Conservation (phyloP, 2,797 vertebrate species). For the Sphenodon punctatus region DNA sequence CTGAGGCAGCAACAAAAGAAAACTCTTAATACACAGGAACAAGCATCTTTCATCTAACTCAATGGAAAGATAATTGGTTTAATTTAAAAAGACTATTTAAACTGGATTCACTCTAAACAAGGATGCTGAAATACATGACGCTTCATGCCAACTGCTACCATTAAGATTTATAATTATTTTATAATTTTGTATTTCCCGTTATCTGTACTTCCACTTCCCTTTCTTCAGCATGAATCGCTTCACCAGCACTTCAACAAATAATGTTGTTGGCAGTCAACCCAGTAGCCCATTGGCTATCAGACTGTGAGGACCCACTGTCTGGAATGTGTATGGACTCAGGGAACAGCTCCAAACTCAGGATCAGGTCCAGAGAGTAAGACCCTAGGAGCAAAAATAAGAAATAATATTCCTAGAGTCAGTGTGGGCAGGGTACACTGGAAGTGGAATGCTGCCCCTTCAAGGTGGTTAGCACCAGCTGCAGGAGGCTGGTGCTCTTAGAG, state of each 20-base stretch:
- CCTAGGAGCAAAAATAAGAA: too few species aligned
- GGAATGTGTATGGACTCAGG: too few species aligned
- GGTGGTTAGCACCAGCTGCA: too few species aligned
- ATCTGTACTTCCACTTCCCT: slow-evolving; percentile 5
- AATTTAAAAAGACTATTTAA: not conserved
- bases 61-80: not conserved
- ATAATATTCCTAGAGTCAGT: too few species aligned
- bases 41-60: not conserved
- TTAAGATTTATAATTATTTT: not conserved
- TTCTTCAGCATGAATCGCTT: not conserved
- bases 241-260: not conserved
- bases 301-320: too few species aligned
- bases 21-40: not conserved
- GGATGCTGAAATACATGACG: not conserved
- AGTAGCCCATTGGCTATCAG: slow-evolving; percentile 15
- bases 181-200: not conserved
- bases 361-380: too few species aligned
- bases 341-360: too few species aligned
- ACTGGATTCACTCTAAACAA: not conserved
- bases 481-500: too few species aligned
- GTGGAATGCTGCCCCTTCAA: too few species aligned
- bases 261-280: not conserved
- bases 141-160: not conserved
- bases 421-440: too few species aligned
- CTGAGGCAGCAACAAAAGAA: not conserved